Conservation (phyloP, 2,888 invertebrate species). For the Papilio gigon region DNA sequence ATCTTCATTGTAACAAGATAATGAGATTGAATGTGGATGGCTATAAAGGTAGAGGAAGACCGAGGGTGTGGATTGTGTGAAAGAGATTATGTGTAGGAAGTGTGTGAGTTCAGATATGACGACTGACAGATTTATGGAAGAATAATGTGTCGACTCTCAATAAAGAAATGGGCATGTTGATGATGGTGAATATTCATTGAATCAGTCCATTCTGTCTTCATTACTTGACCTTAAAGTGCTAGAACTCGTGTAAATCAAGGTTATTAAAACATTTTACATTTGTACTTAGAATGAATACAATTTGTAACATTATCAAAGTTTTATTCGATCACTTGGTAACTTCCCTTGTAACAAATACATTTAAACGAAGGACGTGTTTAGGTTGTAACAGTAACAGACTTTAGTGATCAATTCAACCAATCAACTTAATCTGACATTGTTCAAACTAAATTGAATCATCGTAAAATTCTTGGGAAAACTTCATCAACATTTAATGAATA, state of each 20-base stretch:
- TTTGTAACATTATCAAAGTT: background rate
- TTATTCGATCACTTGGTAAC: constrained; percentile 9
- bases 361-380: constrained; percentile 10
- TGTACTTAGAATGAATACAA: constrained; percentile 2
- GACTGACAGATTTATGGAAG: too few species aligned
- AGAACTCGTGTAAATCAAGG: constrained; percentile 1
- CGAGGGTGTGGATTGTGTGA: too few species aligned
- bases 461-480: background rate
- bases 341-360: constrained; percentile 16
- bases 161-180: too few species aligned
- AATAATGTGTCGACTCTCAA: too few species aligned
- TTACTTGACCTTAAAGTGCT: background rate
- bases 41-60: too few species aligned
- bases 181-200: too few species aligned
- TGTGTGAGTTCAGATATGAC: too few species aligned
- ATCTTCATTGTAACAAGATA: too few species aligned
- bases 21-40: too few species aligned
- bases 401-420: background rate
- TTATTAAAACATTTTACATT: background rate
- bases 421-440: background rate
- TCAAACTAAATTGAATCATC: background rate
- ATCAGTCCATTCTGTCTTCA: too few species aligned
- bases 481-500: background rate
- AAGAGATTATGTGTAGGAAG: too few species aligned
- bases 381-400: background rate